Conservation (phyloP, 1,140 invertebrate species). For the Drosophila mayri region DNA sequence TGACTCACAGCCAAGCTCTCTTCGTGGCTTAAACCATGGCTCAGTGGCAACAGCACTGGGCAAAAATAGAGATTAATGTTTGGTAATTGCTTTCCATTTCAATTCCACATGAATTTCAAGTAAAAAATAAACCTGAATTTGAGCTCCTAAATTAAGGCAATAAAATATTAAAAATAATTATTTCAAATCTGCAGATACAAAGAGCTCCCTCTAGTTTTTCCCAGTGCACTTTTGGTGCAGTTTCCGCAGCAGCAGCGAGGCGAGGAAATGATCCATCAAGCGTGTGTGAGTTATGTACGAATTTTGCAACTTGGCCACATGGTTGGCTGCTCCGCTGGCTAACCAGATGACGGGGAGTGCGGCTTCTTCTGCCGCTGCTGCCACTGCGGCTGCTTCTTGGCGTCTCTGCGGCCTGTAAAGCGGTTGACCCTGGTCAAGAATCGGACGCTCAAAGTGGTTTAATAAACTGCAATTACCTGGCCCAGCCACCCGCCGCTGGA, state of each 20-base stretch:
- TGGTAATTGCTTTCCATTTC: neutral
- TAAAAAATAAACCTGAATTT: no score
- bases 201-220: neutral
- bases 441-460: conserved; percentile 74
- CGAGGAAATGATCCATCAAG: conserved; percentile 78
- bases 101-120: no score
- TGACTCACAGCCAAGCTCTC: conserved; percentile 54
- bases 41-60: conserved; percentile 7
- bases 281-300: conserved; percentile 70
- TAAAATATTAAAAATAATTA: no score
- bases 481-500: conserved; percentile 51
- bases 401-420: conserved; percentile 47
- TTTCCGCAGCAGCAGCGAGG: conserved; percentile 59
- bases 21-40: conserved; percentile 30
- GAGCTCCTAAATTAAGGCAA: no score
- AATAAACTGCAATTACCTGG: conserved; percentile 78
- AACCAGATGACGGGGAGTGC: conserved; percentile 1
- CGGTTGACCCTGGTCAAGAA: conserved; percentile 81
- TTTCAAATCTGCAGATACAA: neutral
- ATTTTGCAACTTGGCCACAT: conserved; percentile 64
- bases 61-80: neutral
- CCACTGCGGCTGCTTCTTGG: conserved; percentile 1
- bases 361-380: conserved; percentile 12
- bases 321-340: conserved; percentile 34
- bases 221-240: conserved; percentile 24